phyloP scores from a whole-genome alignment of 1,140 invertebrate species.

The Drosophila mayri region DNA sequence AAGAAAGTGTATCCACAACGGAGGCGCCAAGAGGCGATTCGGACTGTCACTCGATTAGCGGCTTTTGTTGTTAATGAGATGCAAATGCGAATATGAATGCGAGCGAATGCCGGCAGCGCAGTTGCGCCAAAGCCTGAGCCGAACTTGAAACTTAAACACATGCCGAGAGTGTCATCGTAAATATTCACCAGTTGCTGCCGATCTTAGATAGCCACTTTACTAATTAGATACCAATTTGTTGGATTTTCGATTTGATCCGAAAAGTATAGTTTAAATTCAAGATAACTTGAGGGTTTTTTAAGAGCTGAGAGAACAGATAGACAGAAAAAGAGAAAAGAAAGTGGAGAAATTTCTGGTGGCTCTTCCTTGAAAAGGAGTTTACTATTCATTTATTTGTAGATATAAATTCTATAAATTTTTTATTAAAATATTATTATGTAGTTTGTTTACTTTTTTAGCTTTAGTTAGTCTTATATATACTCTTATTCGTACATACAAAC shows the following conservation, averaged over 20 bases:
- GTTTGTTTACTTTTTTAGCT: neutral
- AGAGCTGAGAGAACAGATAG: neutral
- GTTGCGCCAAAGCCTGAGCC: constrained; percentile 7
- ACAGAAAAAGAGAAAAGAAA: neutral
- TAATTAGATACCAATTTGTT: constrained; percentile 14
- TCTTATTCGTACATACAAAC: no score
- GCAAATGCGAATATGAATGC: constrained; percentile 52
- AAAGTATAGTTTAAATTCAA: constrained; percentile 1
- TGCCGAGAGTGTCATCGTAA: constrained; percentile 43
- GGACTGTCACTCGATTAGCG: constrained; percentile 51
- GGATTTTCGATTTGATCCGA: neutral
- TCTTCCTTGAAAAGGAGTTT: neutral
- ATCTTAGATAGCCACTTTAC: constrained; percentile 11
- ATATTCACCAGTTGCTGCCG: constrained; percentile 29
- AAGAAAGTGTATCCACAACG: constrained; percentile 24
- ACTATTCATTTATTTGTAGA: no score
- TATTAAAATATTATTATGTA: no score
- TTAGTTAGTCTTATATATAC: no score
- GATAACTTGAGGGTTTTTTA: neutral
- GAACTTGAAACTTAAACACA: constrained; percentile 36
- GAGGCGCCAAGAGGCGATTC: constrained; percentile 42
- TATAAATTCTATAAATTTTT: neutral
- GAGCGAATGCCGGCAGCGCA: constrained; percentile 23
- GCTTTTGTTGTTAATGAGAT: constrained; percentile 62
- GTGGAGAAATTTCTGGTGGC: neutral